phyloP scores from a whole-genome alignment of 2,113 vertebrate species.

The Hystrix brachyura region DNA sequence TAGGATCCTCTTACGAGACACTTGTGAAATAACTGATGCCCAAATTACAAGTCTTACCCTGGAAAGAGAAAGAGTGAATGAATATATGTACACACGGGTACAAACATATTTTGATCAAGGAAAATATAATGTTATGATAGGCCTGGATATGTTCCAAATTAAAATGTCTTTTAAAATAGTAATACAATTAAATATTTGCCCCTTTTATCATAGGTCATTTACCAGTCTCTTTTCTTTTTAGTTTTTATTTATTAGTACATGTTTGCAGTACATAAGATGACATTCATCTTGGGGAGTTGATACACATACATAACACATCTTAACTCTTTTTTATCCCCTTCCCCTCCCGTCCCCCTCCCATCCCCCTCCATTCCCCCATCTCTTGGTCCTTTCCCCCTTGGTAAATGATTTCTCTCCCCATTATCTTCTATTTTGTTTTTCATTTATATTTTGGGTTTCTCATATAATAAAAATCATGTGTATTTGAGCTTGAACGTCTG shows the following conservation, averaged over 20 bases:
- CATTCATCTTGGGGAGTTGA: background rate
- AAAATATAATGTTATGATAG: background rate
- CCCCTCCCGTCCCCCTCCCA: background rate
- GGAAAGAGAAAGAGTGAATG: background rate
- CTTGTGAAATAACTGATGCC: background rate
- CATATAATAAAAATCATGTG: background rate
- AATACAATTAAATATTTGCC: background rate
- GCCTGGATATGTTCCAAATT: background rate
- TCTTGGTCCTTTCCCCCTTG: background rate
- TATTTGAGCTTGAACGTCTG: background rate
- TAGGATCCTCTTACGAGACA: background rate
- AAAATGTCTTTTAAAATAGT: conserved; percentile 31
- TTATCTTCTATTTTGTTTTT: background rate
- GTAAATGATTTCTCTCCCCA: background rate
- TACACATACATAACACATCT: background rate
- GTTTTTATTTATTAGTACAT: background rate
- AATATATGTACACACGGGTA: background rate
- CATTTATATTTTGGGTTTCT: background rate
- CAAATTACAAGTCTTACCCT: background rate
- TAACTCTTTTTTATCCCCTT: background rate
- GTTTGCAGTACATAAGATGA: background rate
- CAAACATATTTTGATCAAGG: background rate
- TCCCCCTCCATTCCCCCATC: background rate
- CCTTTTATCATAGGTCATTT: background rate
- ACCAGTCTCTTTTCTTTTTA: background rate